Evolutionary conservation across 2,888 invertebrate species (phyloP), one percentile per base, ranked within the genome.

Genomic region (Serripes groenlandicus): DNA sequence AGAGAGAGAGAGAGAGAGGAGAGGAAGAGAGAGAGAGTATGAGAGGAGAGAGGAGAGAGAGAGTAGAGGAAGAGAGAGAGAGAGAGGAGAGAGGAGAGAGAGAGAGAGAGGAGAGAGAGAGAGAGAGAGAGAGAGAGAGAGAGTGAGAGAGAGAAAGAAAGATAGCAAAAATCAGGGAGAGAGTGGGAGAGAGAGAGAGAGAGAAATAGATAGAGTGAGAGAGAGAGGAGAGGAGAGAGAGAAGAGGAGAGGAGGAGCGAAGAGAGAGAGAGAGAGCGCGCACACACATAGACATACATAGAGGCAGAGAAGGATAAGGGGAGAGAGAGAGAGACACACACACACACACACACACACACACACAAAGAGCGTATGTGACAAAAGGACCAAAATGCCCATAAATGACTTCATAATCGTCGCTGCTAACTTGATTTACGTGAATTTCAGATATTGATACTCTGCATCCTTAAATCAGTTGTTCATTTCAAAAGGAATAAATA

Each of bases 91-190:
- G n/a, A 26, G n/a, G 56, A n/a, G n/a, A n/a, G 56, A 26, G n/a
- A n/a, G n/a, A 26, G n/a, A 7, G 26, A n/a, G 56, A 56, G n/a
- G 26, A 26, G 26, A 26, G 26, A 26, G 56, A 26, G 26, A 23
- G 56, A 56, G 56, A n/a, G 56, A n/a, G 56, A 26, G 56, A 23
- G 56, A 56, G 56, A 56, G 56, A n/a, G 7, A 23, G n/a, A n/a
- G n/a, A n/a, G n/a, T 5, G n/a, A 56, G 56, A n/a, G 26, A n/a
- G n/a, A 26, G 26, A 7, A 26, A 56, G 7, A 56, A n/a, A 56
- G 11, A 56, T 9, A 7, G n/a, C n/a, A 7, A 15, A n/a, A 56
- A 26, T 7, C 5, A 56, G 15, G 42, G 42, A 42, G 15, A 15
- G 11, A 56, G n/a, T 9, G 56, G 26, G n/a, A 15, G n/a, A n/a